Evolutionary conservation across 2,113 vertebrate species (phyloP).

Genomic region (Willisornis vidua): DNA sequence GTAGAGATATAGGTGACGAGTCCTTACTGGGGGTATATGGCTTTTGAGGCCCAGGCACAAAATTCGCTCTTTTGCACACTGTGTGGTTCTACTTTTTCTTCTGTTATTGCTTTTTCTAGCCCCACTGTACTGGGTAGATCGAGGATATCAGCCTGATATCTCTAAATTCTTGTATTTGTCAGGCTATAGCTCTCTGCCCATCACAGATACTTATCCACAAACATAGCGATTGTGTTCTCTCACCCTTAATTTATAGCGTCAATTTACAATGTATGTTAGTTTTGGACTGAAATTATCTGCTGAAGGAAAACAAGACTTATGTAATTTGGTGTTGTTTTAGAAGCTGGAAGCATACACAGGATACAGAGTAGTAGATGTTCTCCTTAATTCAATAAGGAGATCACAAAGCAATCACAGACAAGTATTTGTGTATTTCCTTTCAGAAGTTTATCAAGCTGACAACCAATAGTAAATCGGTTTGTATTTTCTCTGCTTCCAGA

Average conservation of each 20-base stretch:
- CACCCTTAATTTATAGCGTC: not conserved
- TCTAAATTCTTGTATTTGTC: not conserved
- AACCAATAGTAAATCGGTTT: not conserved
- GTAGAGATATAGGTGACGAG: not conserved
- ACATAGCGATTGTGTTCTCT: not conserved
- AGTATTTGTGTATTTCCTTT: not conserved
- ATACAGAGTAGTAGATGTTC: not conserved
- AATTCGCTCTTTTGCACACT: not conserved
- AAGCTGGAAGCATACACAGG: not conserved
- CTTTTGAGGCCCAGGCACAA: not conserved
- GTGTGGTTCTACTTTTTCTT: not conserved
- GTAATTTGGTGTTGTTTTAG: not conserved
- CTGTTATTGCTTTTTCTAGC: not conserved
- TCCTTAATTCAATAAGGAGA: not conserved
- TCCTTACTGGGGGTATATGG: not conserved
- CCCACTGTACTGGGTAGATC: not conserved
- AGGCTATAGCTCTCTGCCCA: not conserved
- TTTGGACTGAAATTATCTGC: not conserved
- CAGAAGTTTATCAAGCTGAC: not conserved
- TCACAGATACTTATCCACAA: not conserved
- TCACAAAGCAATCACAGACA: not conserved
- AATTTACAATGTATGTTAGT: not conserved
- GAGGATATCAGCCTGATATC: not conserved
- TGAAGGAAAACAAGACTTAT: not conserved
- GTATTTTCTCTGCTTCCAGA: not conserved